Percentiles rank a stretch among this genome's conserved stretches.
These are phyloP conservation scores for Belonocnema kinseyi DNA, from an alignment of 1,140 invertebrate species.

Conservation along the genomic window DNA sequence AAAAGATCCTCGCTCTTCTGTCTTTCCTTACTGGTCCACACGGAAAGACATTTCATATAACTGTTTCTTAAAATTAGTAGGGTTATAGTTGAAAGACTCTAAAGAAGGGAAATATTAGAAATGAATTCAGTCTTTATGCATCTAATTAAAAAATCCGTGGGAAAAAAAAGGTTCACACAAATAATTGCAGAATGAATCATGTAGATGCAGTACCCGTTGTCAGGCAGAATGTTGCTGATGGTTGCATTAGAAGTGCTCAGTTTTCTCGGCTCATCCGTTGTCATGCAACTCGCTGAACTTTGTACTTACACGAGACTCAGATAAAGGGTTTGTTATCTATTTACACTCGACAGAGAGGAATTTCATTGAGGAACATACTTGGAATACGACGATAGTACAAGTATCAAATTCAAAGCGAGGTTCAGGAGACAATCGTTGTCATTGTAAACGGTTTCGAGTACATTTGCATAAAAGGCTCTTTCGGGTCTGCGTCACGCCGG, in stretches of 20 bases:
- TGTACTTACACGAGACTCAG: conserved; percentile 38
- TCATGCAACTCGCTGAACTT: conserved; percentile 50
- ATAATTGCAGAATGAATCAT: conserved; percentile 18
- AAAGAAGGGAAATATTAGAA: too few relatives aligned
- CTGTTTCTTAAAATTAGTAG: too few relatives aligned
- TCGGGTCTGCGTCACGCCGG: neutral
- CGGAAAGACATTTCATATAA: neutral
- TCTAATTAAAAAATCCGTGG: neutral
- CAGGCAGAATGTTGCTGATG: conserved; percentile 4
- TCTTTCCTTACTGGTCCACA: conserved; percentile 11
- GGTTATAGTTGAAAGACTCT: too few relatives aligned
- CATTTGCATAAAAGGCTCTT: neutral
- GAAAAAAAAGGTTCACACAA: conserved; percentile 9
- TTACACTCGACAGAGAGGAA: conserved; percentile 33
- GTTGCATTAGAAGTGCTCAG: neutral
- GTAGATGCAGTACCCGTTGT: neutral
- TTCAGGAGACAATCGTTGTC: conserved; percentile 5
- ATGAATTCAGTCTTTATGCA: too few relatives aligned
- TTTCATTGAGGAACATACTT: conserved; percentile 41
- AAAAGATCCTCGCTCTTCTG: neutral
- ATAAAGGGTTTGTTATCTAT: conserved; percentile 46
- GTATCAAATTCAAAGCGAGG: neutral
- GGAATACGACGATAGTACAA: conserved; percentile 25
- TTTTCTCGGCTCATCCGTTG: conserved; percentile 33
- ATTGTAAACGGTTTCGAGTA: conserved; percentile 5